A percentile compares a stretch with the other conserved stretches of the same genome.
Evolutionary conservation across 2,888 invertebrate genomes (phyloP).

Genomic region (Andrena bucephala): DNA sequence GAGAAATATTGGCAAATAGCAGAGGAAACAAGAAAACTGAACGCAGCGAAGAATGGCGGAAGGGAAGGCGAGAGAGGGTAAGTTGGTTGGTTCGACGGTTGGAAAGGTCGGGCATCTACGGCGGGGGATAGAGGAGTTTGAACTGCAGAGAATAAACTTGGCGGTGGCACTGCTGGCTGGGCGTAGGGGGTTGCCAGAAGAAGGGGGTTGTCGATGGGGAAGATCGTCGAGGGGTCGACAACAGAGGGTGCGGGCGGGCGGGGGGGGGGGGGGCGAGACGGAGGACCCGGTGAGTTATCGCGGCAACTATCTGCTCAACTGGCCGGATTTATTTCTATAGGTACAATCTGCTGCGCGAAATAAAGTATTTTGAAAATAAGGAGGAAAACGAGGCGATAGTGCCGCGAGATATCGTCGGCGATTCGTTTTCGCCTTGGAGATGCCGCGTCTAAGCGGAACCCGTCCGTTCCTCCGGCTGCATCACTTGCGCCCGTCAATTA

Average conservation of each 20-base stretch:
- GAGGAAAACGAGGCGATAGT: constrained; percentile 67
- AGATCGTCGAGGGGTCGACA: constrained; percentile 44
- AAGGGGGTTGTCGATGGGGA: constrained; percentile 39
- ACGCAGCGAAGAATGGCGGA: constrained; percentile 57
- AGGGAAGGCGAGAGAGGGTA: constrained; percentile 48
- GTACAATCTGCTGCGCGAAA: constrained; percentile 82
- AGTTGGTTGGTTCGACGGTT: constrained; percentile 64
- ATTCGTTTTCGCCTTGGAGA: constrained; percentile 66
- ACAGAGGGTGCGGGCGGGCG: constrained; percentile 53
- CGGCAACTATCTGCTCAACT: constrained; percentile 81
- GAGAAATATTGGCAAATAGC: constrained; percentile 79
- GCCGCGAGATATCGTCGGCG: constrained; percentile 68
- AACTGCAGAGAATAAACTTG: constrained; percentile 71
- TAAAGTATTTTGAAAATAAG: constrained; percentile 80
- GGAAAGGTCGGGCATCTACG: constrained; percentile 61
- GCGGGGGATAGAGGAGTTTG: constrained; percentile 73
- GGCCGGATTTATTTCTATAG: constrained; percentile 83
- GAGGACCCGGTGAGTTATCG: constrained; percentile 79
- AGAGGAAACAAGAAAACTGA: constrained; percentile 74
- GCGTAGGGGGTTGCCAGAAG: constrained; percentile 14
- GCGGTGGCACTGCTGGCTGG: constrained; percentile 47
- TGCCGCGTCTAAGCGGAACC: constrained; percentile 4
- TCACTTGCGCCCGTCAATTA: constrained; percentile 27
- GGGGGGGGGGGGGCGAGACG: constrained; percentile 50
- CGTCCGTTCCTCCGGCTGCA: constrained; percentile 52